phyloP scores from a whole-genome alignment of 2,888 invertebrate genomes.

The Drosophila borealis region DNA sequence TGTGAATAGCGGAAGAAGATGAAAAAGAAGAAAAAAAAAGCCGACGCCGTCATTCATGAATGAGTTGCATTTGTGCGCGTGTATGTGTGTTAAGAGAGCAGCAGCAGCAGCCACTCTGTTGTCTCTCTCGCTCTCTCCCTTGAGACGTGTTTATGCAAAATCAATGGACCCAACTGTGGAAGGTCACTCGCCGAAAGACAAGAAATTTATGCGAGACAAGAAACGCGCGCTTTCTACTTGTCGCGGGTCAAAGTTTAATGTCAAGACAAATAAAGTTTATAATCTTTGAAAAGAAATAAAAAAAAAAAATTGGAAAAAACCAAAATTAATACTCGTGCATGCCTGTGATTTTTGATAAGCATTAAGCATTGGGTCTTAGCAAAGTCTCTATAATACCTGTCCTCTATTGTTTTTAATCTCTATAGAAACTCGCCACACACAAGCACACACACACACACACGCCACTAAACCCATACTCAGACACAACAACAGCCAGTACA shows the following conservation, averaged over 20 bases:
- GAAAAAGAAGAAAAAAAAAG: conserved; percentile 12
- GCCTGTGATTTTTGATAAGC: conserved; percentile 8
- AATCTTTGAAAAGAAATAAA: not conserved
- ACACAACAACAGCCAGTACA: conserved; percentile 28
- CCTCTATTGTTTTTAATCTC: conserved; percentile 14
- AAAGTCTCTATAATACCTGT: conserved; percentile 8
- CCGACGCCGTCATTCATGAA: conserved; percentile 63
- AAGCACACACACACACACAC: conserved; percentile 4
- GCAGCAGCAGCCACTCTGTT: not conserved
- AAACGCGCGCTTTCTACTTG: conserved; percentile 51
- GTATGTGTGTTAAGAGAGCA: conserved; percentile 15
- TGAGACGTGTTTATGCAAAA: conserved; percentile 44
- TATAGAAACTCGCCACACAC: conserved; percentile 19
- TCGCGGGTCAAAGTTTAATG: conserved; percentile 16
- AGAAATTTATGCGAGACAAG: conserved; percentile 33
- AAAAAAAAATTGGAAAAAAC: not conserved
- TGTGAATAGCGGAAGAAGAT: conserved; percentile 67
- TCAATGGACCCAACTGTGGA: conserved; percentile 57
- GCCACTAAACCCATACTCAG: not conserved
- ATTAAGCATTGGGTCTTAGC: not conserved
- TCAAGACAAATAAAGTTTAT: conserved; percentile 3
- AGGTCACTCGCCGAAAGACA: conserved; percentile 52
- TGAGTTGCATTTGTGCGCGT: conserved; percentile 51
- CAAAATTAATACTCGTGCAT: not conserved
- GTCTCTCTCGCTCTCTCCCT: conserved; percentile 3